Conservation (phyloP, 1,140 invertebrate genomes). For the Caenorhabditis brenneri region DNA sequence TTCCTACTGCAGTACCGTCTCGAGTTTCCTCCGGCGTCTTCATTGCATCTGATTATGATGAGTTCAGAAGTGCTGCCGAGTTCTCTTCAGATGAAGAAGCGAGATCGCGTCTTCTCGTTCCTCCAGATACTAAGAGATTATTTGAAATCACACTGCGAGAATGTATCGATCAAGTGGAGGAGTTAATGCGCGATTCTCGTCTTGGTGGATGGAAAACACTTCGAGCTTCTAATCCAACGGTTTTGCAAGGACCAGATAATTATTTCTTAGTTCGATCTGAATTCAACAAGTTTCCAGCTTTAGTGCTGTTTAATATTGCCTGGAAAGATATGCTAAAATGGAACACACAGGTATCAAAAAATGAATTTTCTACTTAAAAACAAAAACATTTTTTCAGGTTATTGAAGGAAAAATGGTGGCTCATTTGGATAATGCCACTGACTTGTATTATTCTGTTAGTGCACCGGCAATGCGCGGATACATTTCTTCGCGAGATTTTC, state of each 20-base stretch:
- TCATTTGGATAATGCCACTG: slow-evolving; percentile 44
- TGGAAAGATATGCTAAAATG: slow-evolving; percentile 36
- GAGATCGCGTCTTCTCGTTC: neutral
- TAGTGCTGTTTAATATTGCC: slow-evolving; percentile 12
- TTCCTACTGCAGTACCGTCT: neutral
- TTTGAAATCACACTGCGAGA: slow-evolving; percentile 1
- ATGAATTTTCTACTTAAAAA: neutral
- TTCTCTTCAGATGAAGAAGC: slow-evolving; percentile 31
- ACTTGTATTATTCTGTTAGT: slow-evolving; percentile 49
- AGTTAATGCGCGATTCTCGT: neutral
- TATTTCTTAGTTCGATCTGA: slow-evolving; percentile 14
- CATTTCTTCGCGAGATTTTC: slow-evolving; percentile 53
- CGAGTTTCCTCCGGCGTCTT: slow-evolving; percentile 1
- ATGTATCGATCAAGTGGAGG: slow-evolving; percentile 15
- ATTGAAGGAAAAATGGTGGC: slow-evolving; percentile 32
- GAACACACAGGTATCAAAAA: neutral
- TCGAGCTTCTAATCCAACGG: neutral
- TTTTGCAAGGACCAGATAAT: slow-evolving; percentile 17
- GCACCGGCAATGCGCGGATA: slow-evolving; percentile 54
- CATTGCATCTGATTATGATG: slow-evolving; percentile 20
- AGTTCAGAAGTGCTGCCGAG: slow-evolving; percentile 8
- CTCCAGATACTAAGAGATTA: neutral
- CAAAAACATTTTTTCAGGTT: neutral
- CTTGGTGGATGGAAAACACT: slow-evolving; percentile 28
- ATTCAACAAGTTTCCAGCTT: slow-evolving; percentile 13